Evolutionary conservation across 2,797 vertebrate genomes (phyloP).

Genomic region (Vipera latastei): DNA sequence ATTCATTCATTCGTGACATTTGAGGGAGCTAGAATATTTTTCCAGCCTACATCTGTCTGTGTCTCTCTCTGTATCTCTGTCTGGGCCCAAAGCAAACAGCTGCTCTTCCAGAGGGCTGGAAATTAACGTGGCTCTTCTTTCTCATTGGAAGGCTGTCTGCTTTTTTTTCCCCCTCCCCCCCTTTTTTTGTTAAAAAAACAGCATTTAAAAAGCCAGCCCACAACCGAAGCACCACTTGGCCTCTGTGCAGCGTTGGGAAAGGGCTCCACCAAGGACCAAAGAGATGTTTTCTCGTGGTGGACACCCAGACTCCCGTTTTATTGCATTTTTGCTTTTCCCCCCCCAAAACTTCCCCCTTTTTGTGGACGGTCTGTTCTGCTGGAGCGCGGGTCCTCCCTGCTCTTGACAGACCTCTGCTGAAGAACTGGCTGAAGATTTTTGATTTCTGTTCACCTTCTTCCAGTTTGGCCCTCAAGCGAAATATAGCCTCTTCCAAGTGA

Average conservation of each 20-base stretch:
- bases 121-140: background rate
- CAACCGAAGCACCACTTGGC: background rate
- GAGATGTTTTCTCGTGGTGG: too few relatives aligned
- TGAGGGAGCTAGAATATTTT: background rate
- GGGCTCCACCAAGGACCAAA: too few relatives aligned
- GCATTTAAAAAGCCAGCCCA: background rate
- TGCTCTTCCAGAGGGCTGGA: background rate
- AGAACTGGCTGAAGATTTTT: background rate
- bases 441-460: accelerated
- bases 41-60: background rate
- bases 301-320: background rate
- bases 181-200: background rate
- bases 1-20: background rate
- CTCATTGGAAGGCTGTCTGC: background rate
- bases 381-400: background rate
- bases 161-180: background rate
- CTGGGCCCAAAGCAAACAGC: background rate
- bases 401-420: accelerated
- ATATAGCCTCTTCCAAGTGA: background rate
- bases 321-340: background rate
- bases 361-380: background rate
- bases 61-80: background rate
- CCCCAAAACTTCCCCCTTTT: background rate
- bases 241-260: background rate
- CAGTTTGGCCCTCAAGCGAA: accelerated